Evolutionary conservation across 2,888 invertebrate genomes (phyloP).

Genomic region (Dasysyrphus albostriatus): DNA sequence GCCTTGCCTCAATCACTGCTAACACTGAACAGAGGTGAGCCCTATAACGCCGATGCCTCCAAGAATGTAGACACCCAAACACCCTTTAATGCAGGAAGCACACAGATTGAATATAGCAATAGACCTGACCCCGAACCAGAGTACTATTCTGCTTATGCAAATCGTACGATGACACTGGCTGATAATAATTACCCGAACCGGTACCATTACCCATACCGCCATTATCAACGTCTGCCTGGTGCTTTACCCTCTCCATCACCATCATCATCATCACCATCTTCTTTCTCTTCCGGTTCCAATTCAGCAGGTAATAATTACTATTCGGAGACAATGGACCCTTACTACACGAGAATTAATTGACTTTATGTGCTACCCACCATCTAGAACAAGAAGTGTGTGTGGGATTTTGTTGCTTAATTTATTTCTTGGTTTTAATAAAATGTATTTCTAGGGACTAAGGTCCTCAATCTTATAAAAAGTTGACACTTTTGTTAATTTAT

Average conservation of each 20-base stretch:
- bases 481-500: slow-evolving; percentile 41
- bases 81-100: slow-evolving; percentile 51
- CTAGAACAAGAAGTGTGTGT: slow-evolving; percentile 1
- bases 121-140: slow-evolving; percentile 71
- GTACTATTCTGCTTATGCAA: slow-evolving; percentile 66
- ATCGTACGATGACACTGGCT: slow-evolving; percentile 65
- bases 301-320: slow-evolving; percentile 67
- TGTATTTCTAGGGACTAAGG: slow-evolving; percentile 30
- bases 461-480: slow-evolving; percentile 9
- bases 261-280: slow-evolving; percentile 43
- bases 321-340: slow-evolving; percentile 64
- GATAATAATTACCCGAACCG: slow-evolving; percentile 66
- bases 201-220: slow-evolving; percentile 45
- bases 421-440: slow-evolving; percentile 59
- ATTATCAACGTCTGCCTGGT: slow-evolving; percentile 56
- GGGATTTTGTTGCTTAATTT: slow-evolving; percentile 40
- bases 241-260: slow-evolving; percentile 52
- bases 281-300: slow-evolving; percentile 50
- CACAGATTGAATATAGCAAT: slow-evolving; percentile 61
- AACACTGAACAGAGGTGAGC: slow-evolving; percentile 56
- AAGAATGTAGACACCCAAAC: slow-evolving; percentile 39
- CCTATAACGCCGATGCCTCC: slow-evolving; percentile 24
- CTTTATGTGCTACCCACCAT: slow-evolving; percentile 32
- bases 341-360: slow-evolving; percentile 72
- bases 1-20: slow-evolving; percentile 45